Evolutionary conservation across 2,797 vertebrate genomes (phyloP), one percentile per base, ranked within the genome.

Genomic region (Microctenopoma steveboyesi): DNA sequence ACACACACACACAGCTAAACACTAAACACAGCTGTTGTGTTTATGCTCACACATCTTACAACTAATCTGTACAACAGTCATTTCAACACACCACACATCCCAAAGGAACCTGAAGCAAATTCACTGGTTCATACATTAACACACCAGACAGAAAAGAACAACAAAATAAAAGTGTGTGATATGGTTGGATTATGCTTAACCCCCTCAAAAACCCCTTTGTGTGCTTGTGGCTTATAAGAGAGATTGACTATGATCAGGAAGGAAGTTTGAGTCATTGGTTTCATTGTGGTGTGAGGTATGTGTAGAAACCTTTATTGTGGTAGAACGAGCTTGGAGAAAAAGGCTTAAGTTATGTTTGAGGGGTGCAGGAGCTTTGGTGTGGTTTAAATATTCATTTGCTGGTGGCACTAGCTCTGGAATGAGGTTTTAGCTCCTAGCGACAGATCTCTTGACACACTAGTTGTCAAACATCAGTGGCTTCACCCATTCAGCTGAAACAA

Each of bases 381-480:
- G 69, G 72, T 78, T 89, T 83, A 81, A 81, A 88, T 81, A 86
- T 90, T 83, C 10, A 85, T 89, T 81, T 79, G 72, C 76, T 76
- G 53, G 69, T 65, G 74, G 49, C 76, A 46, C 60, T 12, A 9
- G 57, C 51, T 63, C 28, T 50, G 25, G 49, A 77, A 70, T 54
- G 68, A 87, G 72, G 64, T 77, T 81, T 88, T 70, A 68, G 66
- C 77, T 64, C 3, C 22, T 49, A 59, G 80, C 60, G 2, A 64
- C 69, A 67, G 78, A 69, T 78, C 76, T 84, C 64, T 64, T 53
- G 71, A 84, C 75, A 72, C 63, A 28, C 13, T 59, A 18, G 64
- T 72, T 83, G 74, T 85, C 66, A 79, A 60, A 78, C 80, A 78
- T 78, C 53, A 47, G 52, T 51, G 56, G 40, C 72, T 74, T 66